Evolutionary conservation across 1,140 invertebrate species (phyloP).

Genomic region (Eciton burchellii): DNA sequence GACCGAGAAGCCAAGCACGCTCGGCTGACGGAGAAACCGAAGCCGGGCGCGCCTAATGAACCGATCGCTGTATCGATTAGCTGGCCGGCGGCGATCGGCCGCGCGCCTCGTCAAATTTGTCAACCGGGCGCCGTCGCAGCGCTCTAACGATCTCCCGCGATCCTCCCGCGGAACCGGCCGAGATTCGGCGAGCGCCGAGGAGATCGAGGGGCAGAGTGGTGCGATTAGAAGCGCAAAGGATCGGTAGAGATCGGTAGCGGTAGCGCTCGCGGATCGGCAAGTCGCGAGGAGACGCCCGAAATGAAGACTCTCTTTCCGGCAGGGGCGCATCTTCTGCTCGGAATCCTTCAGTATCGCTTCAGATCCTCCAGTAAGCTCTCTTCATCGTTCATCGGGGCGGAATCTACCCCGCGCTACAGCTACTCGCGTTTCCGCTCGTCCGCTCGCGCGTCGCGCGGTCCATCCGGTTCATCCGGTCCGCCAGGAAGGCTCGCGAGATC

Average conservation of each 20-base stretch:
- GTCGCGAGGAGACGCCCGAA: too few relatives aligned
- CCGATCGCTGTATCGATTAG: conserved; percentile 85
- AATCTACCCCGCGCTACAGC: not conserved
- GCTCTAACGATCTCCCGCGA: conserved; percentile 66
- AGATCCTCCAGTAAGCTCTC: too few relatives aligned
- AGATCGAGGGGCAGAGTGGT: not conserved
- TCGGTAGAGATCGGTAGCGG: too few relatives aligned
- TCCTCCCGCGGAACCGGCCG: conserved; percentile 57
- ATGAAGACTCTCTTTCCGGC: too few relatives aligned
- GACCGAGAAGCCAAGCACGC: conserved; percentile 81
- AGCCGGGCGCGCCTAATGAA: conserved; percentile 80
- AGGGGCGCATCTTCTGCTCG: too few relatives aligned
- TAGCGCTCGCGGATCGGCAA: too few relatives aligned
- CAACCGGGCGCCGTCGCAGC: conserved; percentile 81
- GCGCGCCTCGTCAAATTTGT: conserved; percentile 85
- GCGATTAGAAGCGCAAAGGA: not conserved
- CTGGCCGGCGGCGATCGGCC: conserved; percentile 82
- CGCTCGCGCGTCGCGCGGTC: not conserved
- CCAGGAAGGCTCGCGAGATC: conserved; percentile 33
- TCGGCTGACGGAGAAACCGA: conserved; percentile 73
- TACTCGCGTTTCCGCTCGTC: too few relatives aligned
- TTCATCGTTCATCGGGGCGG: too few relatives aligned
- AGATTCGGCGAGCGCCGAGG: not conserved
- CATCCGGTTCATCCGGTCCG: conserved; percentile 11
- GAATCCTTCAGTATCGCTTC: too few relatives aligned